Base-by-base conservation (phyloP, 2,113 vertebrate genomes). In the Xiphophorus hellerii region DNA sequence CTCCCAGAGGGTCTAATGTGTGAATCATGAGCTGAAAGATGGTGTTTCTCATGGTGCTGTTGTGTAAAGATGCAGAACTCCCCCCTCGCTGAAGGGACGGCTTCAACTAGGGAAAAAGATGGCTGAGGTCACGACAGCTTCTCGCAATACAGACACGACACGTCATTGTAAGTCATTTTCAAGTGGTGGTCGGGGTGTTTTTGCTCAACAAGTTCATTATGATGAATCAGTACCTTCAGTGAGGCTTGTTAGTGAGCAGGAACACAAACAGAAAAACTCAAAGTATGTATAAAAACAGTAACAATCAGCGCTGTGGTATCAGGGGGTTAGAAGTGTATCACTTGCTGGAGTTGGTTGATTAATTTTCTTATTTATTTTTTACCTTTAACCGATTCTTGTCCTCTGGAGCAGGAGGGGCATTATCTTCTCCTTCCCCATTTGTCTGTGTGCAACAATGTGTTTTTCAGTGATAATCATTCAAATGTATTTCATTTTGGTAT, bases 11-110 rank as follows among this genome's bases (percentile, higher is more conserved):
- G 89, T 99, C 97, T 90, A 98, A 91, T 22, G 97, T 98, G 92
- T 96, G 96, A 89, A 98, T 95, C 96, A 98, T 96, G 78, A 99
- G 96, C 60, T 97, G 96, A 88, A 96, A 97, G 90, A 98, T 95
- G 93, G 96, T 97, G 93, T 88, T 95, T 29, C 97, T 95, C 93
- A 97, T 95, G 69, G 96, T 98, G 63, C 96, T 96, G 95, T 98
- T 97, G 94, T 99, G 97, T 28, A 99, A 93, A 71, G 97, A 99
- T 71, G 96, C 95, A 0, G 96, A 96, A 89, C 96, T 98, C 62
- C 95, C 95, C 64, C 95, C 97, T 87, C 96, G 90, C 88, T 96
- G 95, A 82, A 99, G 94, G 78, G 87, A 68, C 2, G 96, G 91
- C 17, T 91, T 93, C 28, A 95, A 90, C 97, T 99, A 87, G 4